Evolutionary conservation across 2,888 invertebrate species (phyloP).

Genomic region (Tubulanus polymorphus): DNA sequence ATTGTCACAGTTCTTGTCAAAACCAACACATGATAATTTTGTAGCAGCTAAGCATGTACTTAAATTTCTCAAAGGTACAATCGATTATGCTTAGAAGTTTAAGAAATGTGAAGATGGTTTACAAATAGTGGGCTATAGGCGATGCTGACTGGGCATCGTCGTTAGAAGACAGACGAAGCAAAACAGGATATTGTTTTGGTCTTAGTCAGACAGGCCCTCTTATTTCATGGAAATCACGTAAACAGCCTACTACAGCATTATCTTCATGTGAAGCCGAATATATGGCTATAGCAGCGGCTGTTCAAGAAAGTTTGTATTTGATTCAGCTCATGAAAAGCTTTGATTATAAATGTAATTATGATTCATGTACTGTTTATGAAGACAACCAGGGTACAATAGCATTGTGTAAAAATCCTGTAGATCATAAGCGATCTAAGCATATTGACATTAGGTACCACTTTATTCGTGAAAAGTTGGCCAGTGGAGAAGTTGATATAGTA

Average conservation of each 20-base stretch:
- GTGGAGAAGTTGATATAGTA: neutral
- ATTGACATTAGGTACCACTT: conserved; percentile 12
- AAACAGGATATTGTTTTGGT: conserved; percentile 8
- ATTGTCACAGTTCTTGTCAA: conserved; percentile 8
- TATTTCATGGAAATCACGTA: conserved; percentile 16
- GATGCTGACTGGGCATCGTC: conserved; percentile 1
- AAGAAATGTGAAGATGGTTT: conserved; percentile 3
- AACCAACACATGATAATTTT: conserved; percentile 2
- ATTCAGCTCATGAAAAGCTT: conserved; percentile 8
- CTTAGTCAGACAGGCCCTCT: conserved; percentile 6
- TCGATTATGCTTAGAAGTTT: conserved; percentile 1
- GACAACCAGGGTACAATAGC: conserved; percentile 14
- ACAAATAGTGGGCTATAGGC: neutral
- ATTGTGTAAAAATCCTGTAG: conserved; percentile 10
- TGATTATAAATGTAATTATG: neutral
- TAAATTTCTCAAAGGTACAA: conserved; percentile 8
- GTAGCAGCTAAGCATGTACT: conserved; percentile 8
- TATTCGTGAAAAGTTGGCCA: neutral
- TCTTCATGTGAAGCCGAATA: conserved; percentile 28
- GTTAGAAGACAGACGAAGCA: neutral
- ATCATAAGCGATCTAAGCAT: conserved; percentile 13
- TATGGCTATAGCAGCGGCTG: conserved; percentile 22
- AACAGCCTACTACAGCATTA: conserved; percentile 20
- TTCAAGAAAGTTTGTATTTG: conserved; percentile 21
- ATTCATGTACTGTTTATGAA: neutral